These are phyloP conservation scores for Acanthopleura granulata DNA, from an alignment of 2,888 invertebrate genomes.

Conservation along the genomic window DNA sequence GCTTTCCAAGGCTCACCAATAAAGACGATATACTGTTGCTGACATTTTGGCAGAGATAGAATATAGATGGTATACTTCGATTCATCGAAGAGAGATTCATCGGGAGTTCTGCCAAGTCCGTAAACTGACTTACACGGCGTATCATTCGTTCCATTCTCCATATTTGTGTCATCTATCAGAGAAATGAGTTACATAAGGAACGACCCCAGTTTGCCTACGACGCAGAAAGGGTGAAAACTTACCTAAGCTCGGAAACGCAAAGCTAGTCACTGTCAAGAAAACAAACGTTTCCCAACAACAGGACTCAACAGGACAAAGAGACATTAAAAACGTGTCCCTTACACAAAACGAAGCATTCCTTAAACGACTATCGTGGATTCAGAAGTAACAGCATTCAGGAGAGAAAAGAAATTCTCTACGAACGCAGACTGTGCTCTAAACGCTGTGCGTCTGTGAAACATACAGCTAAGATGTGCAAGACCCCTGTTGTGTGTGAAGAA, in stretches of 20 bases:
- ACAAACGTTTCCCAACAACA: no score
- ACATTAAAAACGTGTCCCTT: constrained; percentile 22
- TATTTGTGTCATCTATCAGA: constrained; percentile 25
- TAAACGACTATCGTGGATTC: constrained; percentile 26
- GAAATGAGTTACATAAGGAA: constrained; percentile 22
- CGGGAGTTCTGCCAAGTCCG: constrained; percentile 26
- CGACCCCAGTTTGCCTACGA: constrained; percentile 26
- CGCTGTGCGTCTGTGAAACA: constrained; percentile 27
- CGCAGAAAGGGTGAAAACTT: background rate
- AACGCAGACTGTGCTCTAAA: constrained; percentile 26
- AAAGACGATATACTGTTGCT: constrained; percentile 24
- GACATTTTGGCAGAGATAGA: constrained; percentile 30
- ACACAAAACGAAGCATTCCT: constrained; percentile 23
- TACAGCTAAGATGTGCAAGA: background rate
- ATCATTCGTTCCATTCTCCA: constrained; percentile 26
- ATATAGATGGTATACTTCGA: constrained; percentile 27
- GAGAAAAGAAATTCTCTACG: constrained; percentile 23
- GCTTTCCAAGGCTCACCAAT: constrained; percentile 22
- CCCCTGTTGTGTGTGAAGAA: no score
- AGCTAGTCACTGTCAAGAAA: no score
- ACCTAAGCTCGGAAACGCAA: background rate
- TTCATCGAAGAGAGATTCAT: no score
- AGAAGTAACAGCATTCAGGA: constrained; percentile 23
- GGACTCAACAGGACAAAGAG: background rate
- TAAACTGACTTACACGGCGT: constrained; percentile 27